Evolutionary conservation across 2,113 vertebrate genomes (phyloP).

Genomic region (Seriola dumerili): DNA sequence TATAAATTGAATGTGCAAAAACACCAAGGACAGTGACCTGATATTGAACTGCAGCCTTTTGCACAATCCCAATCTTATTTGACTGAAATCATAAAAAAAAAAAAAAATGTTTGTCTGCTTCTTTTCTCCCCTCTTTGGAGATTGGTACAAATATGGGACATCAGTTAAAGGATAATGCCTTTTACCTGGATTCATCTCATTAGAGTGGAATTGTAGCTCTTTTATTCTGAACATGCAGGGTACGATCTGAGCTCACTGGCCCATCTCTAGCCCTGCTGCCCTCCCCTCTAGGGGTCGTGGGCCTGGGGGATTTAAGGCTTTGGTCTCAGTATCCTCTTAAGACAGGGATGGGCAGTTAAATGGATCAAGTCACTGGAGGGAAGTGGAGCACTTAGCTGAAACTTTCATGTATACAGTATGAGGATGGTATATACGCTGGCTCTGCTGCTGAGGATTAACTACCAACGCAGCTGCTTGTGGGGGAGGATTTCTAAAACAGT

Average conservation of each 20-base stretch:
- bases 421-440: conserved; percentile 35
- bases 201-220: not conserved
- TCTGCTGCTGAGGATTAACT: conserved; percentile 60
- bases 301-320: conserved; percentile 75
- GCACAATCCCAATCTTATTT: not conserved
- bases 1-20: not conserved
- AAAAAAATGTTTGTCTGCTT: not conserved
- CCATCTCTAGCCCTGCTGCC: conserved; percentile 16
- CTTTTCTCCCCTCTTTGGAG: not conserved
- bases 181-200: conserved; percentile 24
- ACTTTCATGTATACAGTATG: conserved; percentile 66
- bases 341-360: conserved; percentile 76
- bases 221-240: conserved; percentile 7
- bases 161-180: not conserved
- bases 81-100: conserved; percentile 2
- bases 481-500: conserved; percentile 42
- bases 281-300: conserved; percentile 29
- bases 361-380: conserved; percentile 74
- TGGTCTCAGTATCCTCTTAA: conserved; percentile 80
- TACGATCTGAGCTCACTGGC: conserved; percentile 14
- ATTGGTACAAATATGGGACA: not conserved
- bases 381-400: conserved; percentile 70
- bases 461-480: conserved; percentile 37
- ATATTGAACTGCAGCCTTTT: conserved; percentile 13
- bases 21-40: not conserved